Evolutionary conservation across 2,113 vertebrate species (phyloP), one percentile per base, ranked within the genome.

Genomic region (Callopanchax toddi): DNA sequence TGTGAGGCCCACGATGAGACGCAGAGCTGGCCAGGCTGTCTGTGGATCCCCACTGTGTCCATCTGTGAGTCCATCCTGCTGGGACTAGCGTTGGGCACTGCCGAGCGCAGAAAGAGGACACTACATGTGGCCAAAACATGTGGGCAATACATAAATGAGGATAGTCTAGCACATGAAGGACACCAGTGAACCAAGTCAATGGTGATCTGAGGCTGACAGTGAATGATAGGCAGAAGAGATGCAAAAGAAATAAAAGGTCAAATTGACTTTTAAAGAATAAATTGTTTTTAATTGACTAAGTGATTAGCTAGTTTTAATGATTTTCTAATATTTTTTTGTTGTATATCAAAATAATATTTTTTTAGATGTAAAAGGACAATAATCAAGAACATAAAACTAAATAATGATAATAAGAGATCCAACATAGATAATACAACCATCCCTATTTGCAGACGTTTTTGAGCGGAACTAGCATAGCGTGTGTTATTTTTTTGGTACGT

Each of bases 61-160:
- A 87, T 90, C 88, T 89, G 88, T 87, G 86, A 58, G 77, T 77
- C 71, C 71, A 10, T 76, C 70, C 85, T 71, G 74, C 65, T 60
- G 74, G 65, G 82, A 80, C 59, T 66, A 77, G 58, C 54, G 53
- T 70, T 75, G 79, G 69, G 43, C 62, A 43, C 64, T 3, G 39
- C 74, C 65, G 82, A 83, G 75, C 79, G 82, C 74, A 60, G 62
- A 79, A 76, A 78, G 80, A 71, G 78, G 75, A 61, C 59, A 57
- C 68, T 46, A 69, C 75, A 63, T 72, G 73, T 45, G 78, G 82
- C 82, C 76, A 79, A 81, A 86, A 84, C 82, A 87, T 85, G 82
- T 76, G 83, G 85, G 74, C 81, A 75, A 68, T 32, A 65, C 62
- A 83, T 74, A 69, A 80, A 83, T 69, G 79, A 78, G 60, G 68